These are phyloP conservation scores for Uloborus plumipes DNA, from an alignment of 2,888 invertebrate genomes.

Conservation along the genomic window DNA sequence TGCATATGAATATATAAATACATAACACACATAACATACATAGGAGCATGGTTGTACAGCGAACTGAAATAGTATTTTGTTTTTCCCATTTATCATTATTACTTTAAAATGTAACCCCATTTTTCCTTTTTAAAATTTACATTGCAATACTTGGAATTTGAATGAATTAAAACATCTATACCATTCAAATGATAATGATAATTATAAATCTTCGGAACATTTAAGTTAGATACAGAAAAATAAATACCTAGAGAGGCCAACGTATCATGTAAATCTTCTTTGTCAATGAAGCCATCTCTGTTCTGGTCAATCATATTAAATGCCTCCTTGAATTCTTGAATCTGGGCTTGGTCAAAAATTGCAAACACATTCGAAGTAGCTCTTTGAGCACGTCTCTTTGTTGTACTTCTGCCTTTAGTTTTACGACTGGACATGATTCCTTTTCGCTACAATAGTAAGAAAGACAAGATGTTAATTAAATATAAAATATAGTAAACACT, in stretches of 20 bases:
- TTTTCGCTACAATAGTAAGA: neutral
- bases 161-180: too few species aligned
- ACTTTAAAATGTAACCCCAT: too few species aligned
- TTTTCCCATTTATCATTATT: too few species aligned
- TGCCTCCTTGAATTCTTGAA: constrained; percentile 99
- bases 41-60: too few species aligned
- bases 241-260: constrained; percentile 90
- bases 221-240: neutral
- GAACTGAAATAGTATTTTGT: too few species aligned
- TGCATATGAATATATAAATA: too few species aligned
- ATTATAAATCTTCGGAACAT: neutral
- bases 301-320: constrained; percentile 99
- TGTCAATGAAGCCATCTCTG: constrained; percentile 98
- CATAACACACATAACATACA: too few species aligned
- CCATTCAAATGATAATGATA: too few species aligned
- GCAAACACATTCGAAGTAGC: constrained; percentile 99
- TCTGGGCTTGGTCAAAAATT: constrained; percentile 99
- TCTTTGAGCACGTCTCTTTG: constrained; percentile 97
- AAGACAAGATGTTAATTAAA: neutral
- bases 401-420: constrained; percentile 94
- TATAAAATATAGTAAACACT: neutral
- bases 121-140: too few species aligned
- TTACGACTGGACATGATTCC: constrained; percentile 91
- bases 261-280: constrained; percentile 99
- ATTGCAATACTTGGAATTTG: too few species aligned